Evolutionary conservation across 2,888 invertebrate genomes (phyloP), one percentile per base, ranked within the genome.

Genomic region (Mayetiola destructor): DNA sequence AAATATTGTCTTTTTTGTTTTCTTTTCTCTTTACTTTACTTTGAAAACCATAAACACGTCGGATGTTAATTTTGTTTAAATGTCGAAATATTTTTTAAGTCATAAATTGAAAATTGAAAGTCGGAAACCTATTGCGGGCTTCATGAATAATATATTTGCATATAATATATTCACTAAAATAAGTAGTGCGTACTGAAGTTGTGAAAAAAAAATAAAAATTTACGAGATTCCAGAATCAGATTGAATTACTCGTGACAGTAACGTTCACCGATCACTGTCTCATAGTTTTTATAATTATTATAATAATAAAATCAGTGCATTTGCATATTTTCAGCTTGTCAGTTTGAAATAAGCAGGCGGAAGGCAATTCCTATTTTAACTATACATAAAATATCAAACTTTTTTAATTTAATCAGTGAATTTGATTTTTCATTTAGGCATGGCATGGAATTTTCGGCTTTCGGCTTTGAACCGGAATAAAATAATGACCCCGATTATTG

Each of bases 391-490:
- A 12, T 32, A 6, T 9, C 12, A 32, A 32, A 32, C 8, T 32
- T 32, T 32, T 32, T 32, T 32, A 32, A 32, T 32, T 32, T 32
- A 9, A 32, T 9, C 12, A 12, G 12, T 4, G 5, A 4, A 18
- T 40, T 20, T 40, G 16, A 9, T 20, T 40, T 20, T 40, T 12
- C 10, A 35, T 36, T 64, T 62, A 72, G 75, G 75, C 63, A 71
- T 74, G 60, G 67, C 71, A 59, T 74, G 75, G 74, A 75, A 70
- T 64, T 74, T 75, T 65, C 69, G 73, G 30, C 75, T 74, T 64
- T 66, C 70, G 52, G 66, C 68, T 23, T 59, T 66, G 39, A 62
- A 60, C 21, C n/a, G n/a, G n/a, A 65, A 64, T 59, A 69, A 67
- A 60, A 70, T 71, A 63, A 62, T 61, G 57, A 60, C 61, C 21